phyloP scores from a whole-genome alignment of 1,140 invertebrate species.

The Magallana angulata region DNA sequence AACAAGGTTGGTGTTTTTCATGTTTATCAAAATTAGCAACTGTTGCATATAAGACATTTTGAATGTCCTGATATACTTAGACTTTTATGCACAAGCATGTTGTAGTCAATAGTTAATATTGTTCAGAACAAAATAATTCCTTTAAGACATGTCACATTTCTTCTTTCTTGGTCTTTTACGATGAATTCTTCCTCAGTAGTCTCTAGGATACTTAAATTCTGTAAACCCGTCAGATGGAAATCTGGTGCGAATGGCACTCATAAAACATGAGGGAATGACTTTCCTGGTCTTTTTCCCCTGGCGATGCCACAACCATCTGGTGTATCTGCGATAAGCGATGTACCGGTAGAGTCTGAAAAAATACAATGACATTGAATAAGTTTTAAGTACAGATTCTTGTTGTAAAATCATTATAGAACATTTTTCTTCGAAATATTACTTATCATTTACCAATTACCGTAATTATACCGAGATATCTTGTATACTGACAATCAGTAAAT shows the following conservation, averaged over 20 bases:
- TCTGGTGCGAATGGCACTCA: conserved; percentile 21
- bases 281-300: conserved; percentile 36
- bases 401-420: neutral
- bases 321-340: conserved; percentile 25
- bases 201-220: conserved; percentile 40
- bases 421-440: no score
- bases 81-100: neutral
- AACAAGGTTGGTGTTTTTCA: neutral
- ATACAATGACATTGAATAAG: neutral
- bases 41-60: neutral
- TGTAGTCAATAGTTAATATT: neutral
- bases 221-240: conserved; percentile 33
- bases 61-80: neutral
- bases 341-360: conserved; percentile 39
- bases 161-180: neutral
- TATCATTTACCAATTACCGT: no score
- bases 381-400: neutral
- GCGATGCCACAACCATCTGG: conserved; percentile 41
- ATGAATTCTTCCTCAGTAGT: neutral
- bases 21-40: neutral
- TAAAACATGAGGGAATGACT: conserved; percentile 39
- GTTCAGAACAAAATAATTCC: neutral
- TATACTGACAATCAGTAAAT: neutral
- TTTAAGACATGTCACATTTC: neutral
- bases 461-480: neutral